Percentiles rank a stretch among this genome's conserved stretches.
These are phyloP conservation scores for Drosophila kuntzei DNA, from an alignment of 2,888 invertebrate species.

Conservation along the genomic window DNA sequence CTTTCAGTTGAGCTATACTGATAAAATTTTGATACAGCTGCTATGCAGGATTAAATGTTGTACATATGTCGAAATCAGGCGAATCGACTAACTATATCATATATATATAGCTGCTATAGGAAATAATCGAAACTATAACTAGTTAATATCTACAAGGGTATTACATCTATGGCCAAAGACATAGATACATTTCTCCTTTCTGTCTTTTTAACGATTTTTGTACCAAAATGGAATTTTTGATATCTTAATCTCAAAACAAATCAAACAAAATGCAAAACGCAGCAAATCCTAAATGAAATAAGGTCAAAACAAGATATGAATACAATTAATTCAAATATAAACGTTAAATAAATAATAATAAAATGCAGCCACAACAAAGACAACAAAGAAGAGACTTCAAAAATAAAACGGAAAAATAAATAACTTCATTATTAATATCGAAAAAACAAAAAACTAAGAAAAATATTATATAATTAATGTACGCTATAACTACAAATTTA, in stretches of 20 bases:
- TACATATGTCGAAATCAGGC: not conserved
- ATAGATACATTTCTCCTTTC: slow-evolving; percentile 1
- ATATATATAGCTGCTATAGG: not conserved
- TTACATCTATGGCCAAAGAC: not conserved
- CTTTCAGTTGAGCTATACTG: not conserved
- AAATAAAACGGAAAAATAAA: slow-evolving; percentile 20
- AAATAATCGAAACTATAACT: not conserved
- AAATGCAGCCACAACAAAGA: slow-evolving; percentile 59
- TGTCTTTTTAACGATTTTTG: slow-evolving; percentile 29
- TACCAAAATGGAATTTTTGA: slow-evolving; percentile 28
- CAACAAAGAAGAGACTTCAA: slow-evolving; percentile 65
- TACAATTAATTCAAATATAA: slow-evolving; percentile 4
- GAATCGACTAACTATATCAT: not conserved
- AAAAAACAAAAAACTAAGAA: slow-evolving; percentile 35
- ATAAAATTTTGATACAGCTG: too few relatives aligned
- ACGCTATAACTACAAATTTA: slow-evolving; percentile 64
- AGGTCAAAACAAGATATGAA: slow-evolving; percentile 10
- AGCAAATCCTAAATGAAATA: slow-evolving; percentile 26
- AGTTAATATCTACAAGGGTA: not conserved
- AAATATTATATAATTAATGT: slow-evolving; percentile 35
- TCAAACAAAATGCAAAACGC: slow-evolving; percentile 42
- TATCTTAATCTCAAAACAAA: slow-evolving; percentile 48
- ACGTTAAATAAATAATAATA: slow-evolving; percentile 21
- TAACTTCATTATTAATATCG: slow-evolving; percentile 50
- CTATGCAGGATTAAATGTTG: too few relatives aligned